These are phyloP conservation scores for Porites cylindrica DNA, from an alignment of 92 coral and sea anemone species.

Conservation along the genomic window DNA sequence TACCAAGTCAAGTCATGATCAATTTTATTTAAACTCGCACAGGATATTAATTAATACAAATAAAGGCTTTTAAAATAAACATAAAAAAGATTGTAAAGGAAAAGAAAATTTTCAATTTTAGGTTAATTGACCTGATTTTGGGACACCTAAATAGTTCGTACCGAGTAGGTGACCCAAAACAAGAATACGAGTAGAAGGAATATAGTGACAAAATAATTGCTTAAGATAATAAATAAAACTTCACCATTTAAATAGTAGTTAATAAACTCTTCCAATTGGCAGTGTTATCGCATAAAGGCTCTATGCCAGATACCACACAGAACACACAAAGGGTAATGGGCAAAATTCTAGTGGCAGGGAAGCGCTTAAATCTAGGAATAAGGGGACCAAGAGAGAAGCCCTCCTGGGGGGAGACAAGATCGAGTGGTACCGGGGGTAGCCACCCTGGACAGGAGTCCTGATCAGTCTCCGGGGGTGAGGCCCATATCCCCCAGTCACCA, in stretches of 20 bases:
- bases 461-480: too few relatives aligned
- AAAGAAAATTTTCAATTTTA: background rate
- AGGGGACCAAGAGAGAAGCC: too few relatives aligned
- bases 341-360: too few relatives aligned
- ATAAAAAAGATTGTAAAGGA: background rate
- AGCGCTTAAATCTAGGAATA: too few relatives aligned
- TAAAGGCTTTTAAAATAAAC: background rate
- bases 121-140: background rate
- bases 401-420: too few relatives aligned
- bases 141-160: conserved; percentile 2
- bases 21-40: background rate
- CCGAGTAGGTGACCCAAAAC: background rate
- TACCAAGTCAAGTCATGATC: background rate
- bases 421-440: too few relatives aligned
- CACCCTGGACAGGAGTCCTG: too few relatives aligned
- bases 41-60: too few relatives aligned
- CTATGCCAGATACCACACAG: too few relatives aligned
- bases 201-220: background rate
- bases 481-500: too few relatives aligned
- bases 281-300: background rate
- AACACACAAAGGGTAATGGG: background rate
- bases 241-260: background rate
- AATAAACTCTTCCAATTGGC: background rate
- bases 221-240: background rate
- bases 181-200: too few relatives aligned